phyloP scores from a whole-genome alignment of 2,113 vertebrate species.

The Gila orcuttii region DNA sequence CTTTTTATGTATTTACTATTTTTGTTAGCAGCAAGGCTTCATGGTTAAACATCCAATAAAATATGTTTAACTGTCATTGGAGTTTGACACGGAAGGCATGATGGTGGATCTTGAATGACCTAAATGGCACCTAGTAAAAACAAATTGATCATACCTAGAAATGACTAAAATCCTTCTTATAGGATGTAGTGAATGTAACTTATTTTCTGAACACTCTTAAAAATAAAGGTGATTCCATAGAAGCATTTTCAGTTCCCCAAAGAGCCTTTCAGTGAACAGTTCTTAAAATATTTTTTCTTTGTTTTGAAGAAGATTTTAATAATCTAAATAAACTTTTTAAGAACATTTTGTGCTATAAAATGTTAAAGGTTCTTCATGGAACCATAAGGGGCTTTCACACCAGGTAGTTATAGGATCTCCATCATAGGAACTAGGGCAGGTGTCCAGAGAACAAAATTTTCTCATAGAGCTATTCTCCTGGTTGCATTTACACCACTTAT shows the following conservation, averaged over 20 bases:
- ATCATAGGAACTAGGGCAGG: no score
- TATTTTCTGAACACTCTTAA: neutral
- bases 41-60: neutral
- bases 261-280: neutral
- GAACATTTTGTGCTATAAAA: no score
- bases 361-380: no score
- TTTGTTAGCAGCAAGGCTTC: neutral
- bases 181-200: no score
- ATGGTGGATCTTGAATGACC: neutral
- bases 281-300: no score
- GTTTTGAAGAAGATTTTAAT: neutral
- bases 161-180: neutral
- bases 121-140: neutral
- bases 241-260: neutral
- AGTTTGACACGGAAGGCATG: neutral
- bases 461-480: no score
- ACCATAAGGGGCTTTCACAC: no score
- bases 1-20: neutral
- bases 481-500: no score
- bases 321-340: neutral
- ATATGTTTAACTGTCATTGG: neutral
- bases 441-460: no score
- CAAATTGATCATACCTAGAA: neutral
- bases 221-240: neutral
- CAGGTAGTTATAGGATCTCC: no score